Percentiles rank a stretch among this genome's conserved stretches.
These are phyloP conservation scores for Spilosoma lubricipeda DNA, from an alignment of 2,888 invertebrate species.

Conservation along the genomic window DNA sequence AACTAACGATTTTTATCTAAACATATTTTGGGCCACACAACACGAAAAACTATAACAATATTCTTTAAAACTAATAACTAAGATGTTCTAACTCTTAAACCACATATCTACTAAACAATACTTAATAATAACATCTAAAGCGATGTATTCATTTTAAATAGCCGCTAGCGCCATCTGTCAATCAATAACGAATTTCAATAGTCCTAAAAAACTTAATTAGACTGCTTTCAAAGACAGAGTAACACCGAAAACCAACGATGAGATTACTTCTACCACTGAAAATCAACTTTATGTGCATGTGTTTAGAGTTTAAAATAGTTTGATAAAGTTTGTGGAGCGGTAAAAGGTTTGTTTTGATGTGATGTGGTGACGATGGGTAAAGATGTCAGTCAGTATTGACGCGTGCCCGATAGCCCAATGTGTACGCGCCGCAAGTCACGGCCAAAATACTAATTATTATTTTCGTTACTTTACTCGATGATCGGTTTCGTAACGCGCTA, in stretches of 20 bases:
- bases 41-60: constrained; percentile 46
- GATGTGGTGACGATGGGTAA: constrained; percentile 81
- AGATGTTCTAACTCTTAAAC: constrained; percentile 37
- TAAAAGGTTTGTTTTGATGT: constrained; percentile 65
- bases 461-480: constrained; percentile 65
- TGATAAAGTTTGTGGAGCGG: constrained; percentile 30
- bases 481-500: constrained; percentile 54
- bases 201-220: constrained; percentile 83
- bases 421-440: constrained; percentile 65
- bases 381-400: constrained; percentile 84
- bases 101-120: constrained; percentile 44
- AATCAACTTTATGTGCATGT: constrained; percentile 42
- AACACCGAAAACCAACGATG: constrained; percentile 60
- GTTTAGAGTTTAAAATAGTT: constrained; percentile 57
- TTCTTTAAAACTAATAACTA: constrained; percentile 40
- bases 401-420: constrained; percentile 76
- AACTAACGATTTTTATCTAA: not conserved
- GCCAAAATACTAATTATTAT: constrained; percentile 78
- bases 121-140: constrained; percentile 64
- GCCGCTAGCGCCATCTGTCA: constrained; percentile 85
- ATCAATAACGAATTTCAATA: constrained; percentile 82
- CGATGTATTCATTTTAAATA: constrained; percentile 77
- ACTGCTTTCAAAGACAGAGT: constrained; percentile 80
- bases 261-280: constrained; percentile 25
- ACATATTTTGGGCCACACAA: constrained; percentile 51